phyloP scores from a whole-genome alignment of 2,888 invertebrate genomes.

The Schizotus pectinicornis region DNA sequence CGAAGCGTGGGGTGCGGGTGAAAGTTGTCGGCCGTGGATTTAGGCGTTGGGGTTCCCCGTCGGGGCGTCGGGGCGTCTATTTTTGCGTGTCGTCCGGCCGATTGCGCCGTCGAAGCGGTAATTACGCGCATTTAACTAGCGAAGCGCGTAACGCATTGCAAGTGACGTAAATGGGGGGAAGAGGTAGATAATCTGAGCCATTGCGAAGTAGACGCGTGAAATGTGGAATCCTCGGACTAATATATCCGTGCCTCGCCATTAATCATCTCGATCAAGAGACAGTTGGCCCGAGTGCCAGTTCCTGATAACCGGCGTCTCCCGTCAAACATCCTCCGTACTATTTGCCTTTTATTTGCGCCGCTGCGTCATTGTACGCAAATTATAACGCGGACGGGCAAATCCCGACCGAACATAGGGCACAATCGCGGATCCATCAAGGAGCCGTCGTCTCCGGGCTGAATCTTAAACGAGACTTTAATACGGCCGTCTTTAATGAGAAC shows the following conservation, averaged over 20 bases:
- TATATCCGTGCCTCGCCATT: conserved; percentile 52
- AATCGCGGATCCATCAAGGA: conserved; percentile 18
- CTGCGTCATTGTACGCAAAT: conserved; percentile 19
- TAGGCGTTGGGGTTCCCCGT: too few relatives aligned
- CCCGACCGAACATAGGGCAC: neutral
- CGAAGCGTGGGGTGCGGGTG: too few relatives aligned
- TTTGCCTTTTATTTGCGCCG: too few relatives aligned
- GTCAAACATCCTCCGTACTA: neutral
- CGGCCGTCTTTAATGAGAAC: conserved; percentile 49
- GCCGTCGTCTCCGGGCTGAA: conserved; percentile 29
- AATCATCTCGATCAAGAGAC: conserved; percentile 53
- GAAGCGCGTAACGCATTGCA: conserved; percentile 12
- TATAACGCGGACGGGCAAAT: neutral
- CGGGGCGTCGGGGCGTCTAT: too few relatives aligned
- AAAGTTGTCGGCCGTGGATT: too few relatives aligned
- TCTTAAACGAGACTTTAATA: conserved; percentile 56
- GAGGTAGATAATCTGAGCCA: conserved; percentile 22
- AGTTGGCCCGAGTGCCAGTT: conserved; percentile 50
- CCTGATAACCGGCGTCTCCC: conserved; percentile 44
- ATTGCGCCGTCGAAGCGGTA: neutral
- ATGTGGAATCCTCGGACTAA: conserved; percentile 49
- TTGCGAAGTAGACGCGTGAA: conserved; percentile 44
- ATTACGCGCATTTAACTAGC: conserved; percentile 14
- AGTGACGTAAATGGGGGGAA: conserved; percentile 13
- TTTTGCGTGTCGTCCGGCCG: neutral